phyloP scores from a whole-genome alignment of 2,797 vertebrate genomes.

The Botia kubotai region DNA sequence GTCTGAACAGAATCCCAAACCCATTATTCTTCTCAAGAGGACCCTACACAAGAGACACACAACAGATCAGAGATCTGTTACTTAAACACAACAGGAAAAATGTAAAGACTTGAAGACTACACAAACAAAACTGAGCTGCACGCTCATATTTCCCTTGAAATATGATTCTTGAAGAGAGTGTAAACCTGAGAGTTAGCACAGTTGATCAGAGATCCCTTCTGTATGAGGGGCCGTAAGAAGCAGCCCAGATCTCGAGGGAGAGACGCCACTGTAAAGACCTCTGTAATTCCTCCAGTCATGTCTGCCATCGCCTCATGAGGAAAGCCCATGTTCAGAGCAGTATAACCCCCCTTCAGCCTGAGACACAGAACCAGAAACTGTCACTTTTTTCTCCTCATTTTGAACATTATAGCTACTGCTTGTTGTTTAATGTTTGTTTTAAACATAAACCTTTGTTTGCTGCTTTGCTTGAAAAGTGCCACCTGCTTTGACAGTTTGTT shows the following conservation, averaged over 20 bases:
- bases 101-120: too few species aligned
- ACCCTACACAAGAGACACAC: constrained; percentile 68
- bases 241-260: constrained; percentile 62
- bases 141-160: too few species aligned
- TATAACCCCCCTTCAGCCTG: constrained; percentile 83
- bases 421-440: too few species aligned
- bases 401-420: too few species aligned
- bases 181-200: constrained; percentile 76
- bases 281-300: constrained; percentile 78
- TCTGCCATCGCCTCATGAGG: constrained; percentile 84
- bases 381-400: too few species aligned
- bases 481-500: too few species aligned
- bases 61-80: not conserved
- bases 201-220: constrained; percentile 78
- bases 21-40: constrained; percentile 68
- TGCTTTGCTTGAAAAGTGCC: too few species aligned
- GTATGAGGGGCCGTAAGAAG: constrained; percentile 68
- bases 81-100: too few species aligned
- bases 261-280: constrained; percentile 62
- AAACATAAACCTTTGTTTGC: too few species aligned
- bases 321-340: constrained; percentile 78
- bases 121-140: too few species aligned
- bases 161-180: too few species aligned
- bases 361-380: not conserved
- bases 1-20: constrained; percentile 77